phyloP scores from a whole-genome alignment of 2,113 vertebrate species.

The Crotalus helleri region DNA sequence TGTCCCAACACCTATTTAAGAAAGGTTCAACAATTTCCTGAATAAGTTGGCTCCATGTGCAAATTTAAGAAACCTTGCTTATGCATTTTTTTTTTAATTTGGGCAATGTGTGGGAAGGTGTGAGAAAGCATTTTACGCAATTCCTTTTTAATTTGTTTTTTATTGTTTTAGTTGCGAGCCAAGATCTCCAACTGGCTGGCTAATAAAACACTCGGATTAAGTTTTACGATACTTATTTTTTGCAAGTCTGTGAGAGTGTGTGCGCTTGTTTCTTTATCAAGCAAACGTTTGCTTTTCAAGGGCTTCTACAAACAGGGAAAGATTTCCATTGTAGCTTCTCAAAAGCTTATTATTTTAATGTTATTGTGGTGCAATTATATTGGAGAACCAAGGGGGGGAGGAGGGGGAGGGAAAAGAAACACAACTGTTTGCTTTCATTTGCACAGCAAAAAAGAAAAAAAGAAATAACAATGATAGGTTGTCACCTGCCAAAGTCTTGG shows the following conservation, averaged over 20 bases:
- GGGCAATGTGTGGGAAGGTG: background rate
- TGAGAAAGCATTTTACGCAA: conserved; percentile 18
- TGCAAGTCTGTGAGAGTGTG: background rate
- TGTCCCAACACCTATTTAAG: background rate
- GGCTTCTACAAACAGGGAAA: conserved; percentile 40
- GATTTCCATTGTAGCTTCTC: conserved; percentile 21
- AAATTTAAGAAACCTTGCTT: background rate
- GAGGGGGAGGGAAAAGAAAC: background rate
- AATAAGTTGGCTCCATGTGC: too few species aligned
- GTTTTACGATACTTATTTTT: background rate
- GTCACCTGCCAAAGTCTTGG: background rate
- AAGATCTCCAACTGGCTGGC: conserved; percentile 9
- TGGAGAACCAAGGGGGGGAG: background rate
- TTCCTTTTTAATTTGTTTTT: background rate
- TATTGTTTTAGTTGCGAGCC: background rate
- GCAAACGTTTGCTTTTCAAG: conserved; percentile 19
- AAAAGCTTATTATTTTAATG: conserved; percentile 23
- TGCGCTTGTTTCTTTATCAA: background rate
- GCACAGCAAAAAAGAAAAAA: background rate
- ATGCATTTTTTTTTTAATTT: background rate
- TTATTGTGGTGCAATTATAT: background rate
- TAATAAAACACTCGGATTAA: background rate
- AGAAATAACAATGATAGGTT: conserved; percentile 29
- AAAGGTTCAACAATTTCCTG: background rate
- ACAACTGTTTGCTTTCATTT: conserved; percentile 31